Evolutionary conservation across 1,140 invertebrate species (phyloP).

Genomic region (Fopius arisanus): DNA sequence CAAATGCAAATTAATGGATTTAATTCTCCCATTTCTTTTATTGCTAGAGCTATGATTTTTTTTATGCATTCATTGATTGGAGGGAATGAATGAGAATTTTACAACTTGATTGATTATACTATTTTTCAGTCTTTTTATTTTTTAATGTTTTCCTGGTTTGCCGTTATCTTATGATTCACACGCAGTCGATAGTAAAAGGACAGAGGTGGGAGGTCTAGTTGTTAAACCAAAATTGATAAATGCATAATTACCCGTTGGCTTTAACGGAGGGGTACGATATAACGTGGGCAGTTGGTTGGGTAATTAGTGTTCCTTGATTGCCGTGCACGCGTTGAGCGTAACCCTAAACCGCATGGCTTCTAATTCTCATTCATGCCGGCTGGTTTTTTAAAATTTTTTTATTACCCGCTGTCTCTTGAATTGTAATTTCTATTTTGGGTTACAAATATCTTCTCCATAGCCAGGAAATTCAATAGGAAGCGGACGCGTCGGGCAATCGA

Average conservation of each 20-base stretch:
- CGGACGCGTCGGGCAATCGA: not conserved
- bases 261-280: not conserved
- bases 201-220: not conserved
- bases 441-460: not conserved
- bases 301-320: slow-evolving; percentile 4
- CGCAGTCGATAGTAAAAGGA: not conserved
- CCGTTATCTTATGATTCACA: not conserved
- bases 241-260: not conserved
- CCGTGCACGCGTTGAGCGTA: slow-evolving; percentile 7
- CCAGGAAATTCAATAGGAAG: not conserved
- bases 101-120: too few species aligned
- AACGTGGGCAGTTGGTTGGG: slow-evolving; percentile 10
- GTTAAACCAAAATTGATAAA: not conserved
- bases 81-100: too few species aligned
- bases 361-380: not conserved
- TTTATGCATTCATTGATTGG: too few species aligned
- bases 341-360: slow-evolving; percentile 1
- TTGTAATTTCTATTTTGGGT: not conserved
- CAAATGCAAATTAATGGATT: too few species aligned
- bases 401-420: too few species aligned
- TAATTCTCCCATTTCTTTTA: too few species aligned
- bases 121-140: too few species aligned
- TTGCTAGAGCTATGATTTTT: too few species aligned
- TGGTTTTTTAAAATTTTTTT: too few species aligned
- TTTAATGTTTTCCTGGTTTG: too few species aligned